Evolutionary conservation across 2,113 vertebrate species (phyloP).

Genomic region (Perca flavescens): DNA sequence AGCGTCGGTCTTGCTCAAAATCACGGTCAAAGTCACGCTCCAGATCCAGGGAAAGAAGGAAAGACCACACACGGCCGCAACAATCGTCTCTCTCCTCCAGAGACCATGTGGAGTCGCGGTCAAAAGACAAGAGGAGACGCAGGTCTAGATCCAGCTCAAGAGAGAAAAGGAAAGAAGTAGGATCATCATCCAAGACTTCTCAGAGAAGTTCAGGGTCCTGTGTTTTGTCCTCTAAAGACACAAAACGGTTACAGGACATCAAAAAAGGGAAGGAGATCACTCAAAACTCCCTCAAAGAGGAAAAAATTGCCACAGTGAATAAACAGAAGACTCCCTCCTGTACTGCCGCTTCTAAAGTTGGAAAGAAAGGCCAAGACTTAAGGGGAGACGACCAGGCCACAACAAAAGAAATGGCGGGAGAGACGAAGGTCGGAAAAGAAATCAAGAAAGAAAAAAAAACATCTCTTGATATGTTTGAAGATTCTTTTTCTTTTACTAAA

Average conservation of each 20-base stretch:
- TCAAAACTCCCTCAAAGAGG: constrained; percentile 22
- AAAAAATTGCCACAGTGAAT: constrained; percentile 16
- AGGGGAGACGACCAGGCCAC: constrained; percentile 4
- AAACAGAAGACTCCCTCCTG: constrained; percentile 32
- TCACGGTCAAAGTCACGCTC: constrained; percentile 69
- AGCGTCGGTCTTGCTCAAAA: constrained; percentile 71
- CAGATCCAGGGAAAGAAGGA: constrained; percentile 84
- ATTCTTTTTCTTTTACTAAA: constrained; percentile 33
- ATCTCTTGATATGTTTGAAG: constrained; percentile 63
- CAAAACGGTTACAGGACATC: constrained; percentile 41
- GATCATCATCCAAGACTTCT: constrained; percentile 54
- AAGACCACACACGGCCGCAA: constrained; percentile 69
- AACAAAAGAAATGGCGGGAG: constrained; percentile 21
- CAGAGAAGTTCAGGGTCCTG: constrained; percentile 46
- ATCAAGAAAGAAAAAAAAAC: constrained; percentile 70
- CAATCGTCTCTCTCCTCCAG: constrained; percentile 65
- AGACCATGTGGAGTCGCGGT: constrained; percentile 72
- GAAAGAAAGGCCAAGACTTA: constrained; percentile 42
- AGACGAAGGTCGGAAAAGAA: constrained; percentile 47
- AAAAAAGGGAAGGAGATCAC: constrained; percentile 52
- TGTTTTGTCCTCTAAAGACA: constrained; percentile 47
- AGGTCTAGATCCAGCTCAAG: constrained; percentile 83
- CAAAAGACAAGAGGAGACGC: constrained; percentile 78
- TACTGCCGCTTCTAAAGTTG: constrained; percentile 1
- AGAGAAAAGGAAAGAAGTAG: constrained; percentile 81